Conservation (phyloP, 2,888 invertebrate genomes). For the Nymphalis polychloros region DNA sequence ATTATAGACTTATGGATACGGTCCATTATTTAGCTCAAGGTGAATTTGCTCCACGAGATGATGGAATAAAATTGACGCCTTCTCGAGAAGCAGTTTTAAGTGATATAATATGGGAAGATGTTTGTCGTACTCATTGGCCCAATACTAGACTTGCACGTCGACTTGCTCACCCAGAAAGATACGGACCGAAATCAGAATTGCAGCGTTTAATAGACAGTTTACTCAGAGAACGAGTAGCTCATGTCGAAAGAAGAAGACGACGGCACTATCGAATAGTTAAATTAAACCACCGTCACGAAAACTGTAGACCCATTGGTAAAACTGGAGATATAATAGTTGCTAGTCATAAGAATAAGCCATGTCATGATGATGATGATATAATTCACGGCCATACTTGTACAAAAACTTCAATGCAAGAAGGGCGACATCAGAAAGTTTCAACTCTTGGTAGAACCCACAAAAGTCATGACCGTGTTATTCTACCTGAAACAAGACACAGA, state of each 20-base stretch:
- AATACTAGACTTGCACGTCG: constrained; percentile 68
- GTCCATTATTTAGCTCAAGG: constrained; percentile 78
- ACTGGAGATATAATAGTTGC: constrained; percentile 77
- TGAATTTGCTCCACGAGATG: constrained; percentile 76
- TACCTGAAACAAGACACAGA: constrained; percentile 48
- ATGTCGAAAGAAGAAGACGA: constrained; percentile 69
- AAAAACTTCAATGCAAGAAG: constrained; percentile 51
- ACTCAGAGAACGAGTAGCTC: constrained; percentile 70
- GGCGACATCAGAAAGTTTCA: constrained; percentile 48
- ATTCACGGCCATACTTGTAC: constrained; percentile 56
- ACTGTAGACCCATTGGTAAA: constrained; percentile 67
- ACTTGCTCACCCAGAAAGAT: constrained; percentile 58
- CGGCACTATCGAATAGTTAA: constrained; percentile 77
- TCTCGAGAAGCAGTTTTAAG: constrained; percentile 76
- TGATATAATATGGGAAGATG: constrained; percentile 77
- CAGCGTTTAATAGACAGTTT: constrained; percentile 72
- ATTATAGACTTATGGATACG: constrained; percentile 76
- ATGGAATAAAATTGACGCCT: constrained; percentile 74
- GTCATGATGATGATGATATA: constrained; percentile 52
- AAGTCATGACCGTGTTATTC: constrained; percentile 57
- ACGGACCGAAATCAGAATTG: constrained; percentile 63
- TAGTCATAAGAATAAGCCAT: constrained; percentile 66
- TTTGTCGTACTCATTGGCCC: constrained; percentile 77
- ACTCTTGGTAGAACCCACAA: constrained; percentile 49
- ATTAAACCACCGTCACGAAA: constrained; percentile 71